Percentiles rank a stretch among this genome's conserved stretches.
Conservation (phyloP, 2,113 vertebrate species). For the Antidorcas marsupialis region DNA sequence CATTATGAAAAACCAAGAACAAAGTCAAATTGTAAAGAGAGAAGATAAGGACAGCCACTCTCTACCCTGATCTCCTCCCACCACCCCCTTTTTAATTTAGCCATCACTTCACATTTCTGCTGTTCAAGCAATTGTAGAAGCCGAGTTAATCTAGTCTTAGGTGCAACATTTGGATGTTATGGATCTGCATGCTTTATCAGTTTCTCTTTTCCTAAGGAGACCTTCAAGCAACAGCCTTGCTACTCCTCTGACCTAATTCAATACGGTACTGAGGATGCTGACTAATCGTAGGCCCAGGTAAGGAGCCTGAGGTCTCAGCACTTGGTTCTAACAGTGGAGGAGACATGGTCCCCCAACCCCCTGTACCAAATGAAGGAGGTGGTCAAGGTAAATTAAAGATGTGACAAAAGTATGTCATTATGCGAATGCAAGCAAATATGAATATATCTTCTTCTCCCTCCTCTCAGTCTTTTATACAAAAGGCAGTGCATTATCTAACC, state of each 20-base stretch:
- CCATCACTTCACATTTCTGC: background rate
- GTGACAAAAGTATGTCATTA: background rate
- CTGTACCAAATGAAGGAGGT: background rate
- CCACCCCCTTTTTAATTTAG: background rate
- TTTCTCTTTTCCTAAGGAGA: background rate
- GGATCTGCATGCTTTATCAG: background rate
- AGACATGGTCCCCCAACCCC: background rate
- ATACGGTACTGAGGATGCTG: background rate
- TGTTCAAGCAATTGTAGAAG: background rate
- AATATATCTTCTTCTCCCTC: background rate
- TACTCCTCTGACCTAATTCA: background rate
- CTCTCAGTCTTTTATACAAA: background rate
- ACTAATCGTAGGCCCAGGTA: background rate
- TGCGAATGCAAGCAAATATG: background rate
- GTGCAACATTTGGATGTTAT: background rate
- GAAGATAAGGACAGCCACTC: background rate
- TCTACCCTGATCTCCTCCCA: background rate
- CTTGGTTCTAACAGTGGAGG: background rate
- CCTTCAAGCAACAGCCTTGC: background rate
- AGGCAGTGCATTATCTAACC: background rate
- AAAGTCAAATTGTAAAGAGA: constrained; percentile 18
- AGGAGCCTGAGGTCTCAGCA: background rate
- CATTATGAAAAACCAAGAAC: background rate
- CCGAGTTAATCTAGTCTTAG: background rate
- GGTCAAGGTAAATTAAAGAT: background rate